These are phyloP conservation scores for Graptemys geographica DNA, from an alignment of 2,797 vertebrate species.

Conservation along the genomic window DNA sequence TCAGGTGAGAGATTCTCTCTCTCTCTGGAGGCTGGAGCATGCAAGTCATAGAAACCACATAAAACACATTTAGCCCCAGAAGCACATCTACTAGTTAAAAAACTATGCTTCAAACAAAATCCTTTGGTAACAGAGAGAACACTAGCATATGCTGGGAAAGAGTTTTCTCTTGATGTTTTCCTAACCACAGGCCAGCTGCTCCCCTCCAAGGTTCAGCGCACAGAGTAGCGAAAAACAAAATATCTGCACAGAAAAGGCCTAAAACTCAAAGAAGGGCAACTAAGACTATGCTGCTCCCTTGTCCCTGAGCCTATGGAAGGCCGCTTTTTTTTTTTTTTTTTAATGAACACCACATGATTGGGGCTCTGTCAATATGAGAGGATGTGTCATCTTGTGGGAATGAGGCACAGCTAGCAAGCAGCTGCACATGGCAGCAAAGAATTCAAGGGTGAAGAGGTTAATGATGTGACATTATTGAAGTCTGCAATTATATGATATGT, in stretches of 20 bases:
- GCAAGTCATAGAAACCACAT: not conserved
- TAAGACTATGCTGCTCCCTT: not conserved
- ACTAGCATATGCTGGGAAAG: not conserved
- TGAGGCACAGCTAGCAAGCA: not conserved
- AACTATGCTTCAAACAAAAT: not conserved
- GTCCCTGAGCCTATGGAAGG: not conserved
- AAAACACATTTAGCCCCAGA: not conserved
- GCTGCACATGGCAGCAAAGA: slow-evolving; percentile 18
- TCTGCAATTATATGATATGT: not conserved
- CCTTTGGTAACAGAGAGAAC: not conserved
- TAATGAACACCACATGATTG: not conserved
- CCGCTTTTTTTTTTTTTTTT: not conserved
- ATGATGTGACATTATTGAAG: slow-evolving; percentile 12
- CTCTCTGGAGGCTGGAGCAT: not conserved
- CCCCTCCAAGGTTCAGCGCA: not conserved
- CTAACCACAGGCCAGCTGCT: not conserved
- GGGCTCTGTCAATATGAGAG: not conserved
- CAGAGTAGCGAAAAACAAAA: not conserved
- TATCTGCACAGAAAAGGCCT: not conserved
- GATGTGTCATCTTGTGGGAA: not conserved
- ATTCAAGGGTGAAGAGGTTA: slow-evolving; percentile 71
- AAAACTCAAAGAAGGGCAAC: not conserved
- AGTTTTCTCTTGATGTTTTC: not conserved
- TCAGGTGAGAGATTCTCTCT: rapidly evolving
- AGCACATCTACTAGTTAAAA: not conserved